These are phyloP conservation scores for Aleiodes testaceus DNA, from an alignment of 2,888 invertebrate genomes.

Conservation along the genomic window DNA sequence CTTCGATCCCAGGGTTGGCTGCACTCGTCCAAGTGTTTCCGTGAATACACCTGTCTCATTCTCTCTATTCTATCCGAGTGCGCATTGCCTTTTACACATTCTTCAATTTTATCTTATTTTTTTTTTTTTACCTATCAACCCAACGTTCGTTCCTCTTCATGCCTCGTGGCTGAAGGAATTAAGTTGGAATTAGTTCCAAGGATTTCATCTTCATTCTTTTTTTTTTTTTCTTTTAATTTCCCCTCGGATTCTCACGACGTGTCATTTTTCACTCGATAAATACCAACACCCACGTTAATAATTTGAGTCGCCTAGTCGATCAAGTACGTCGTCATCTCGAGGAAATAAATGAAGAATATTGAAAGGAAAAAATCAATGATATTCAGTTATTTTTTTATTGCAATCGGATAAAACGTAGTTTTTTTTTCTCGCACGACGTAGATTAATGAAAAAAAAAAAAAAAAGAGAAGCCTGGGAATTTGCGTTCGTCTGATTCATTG, in stretches of 20 bases:
- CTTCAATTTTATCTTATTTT: neutral
- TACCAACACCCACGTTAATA: conserved; percentile 17
- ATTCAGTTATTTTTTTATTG: too few species aligned
- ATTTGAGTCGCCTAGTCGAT: neutral
- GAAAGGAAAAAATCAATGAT: neutral
- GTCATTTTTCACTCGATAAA: conserved; percentile 27
- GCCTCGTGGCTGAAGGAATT: conserved; percentile 32
- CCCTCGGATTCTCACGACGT: neutral
- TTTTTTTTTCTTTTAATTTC: neutral
- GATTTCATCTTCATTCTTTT: neutral
- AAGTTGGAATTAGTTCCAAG: conserved; percentile 7
- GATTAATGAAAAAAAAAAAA: too few species aligned
- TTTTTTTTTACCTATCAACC: neutral
- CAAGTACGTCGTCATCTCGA: neutral
- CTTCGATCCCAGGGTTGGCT: conserved; percentile 31
- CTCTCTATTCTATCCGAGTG: conserved; percentile 32
- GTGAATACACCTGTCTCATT: conserved; percentile 47
- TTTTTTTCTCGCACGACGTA: too few species aligned
- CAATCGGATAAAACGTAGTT: too few species aligned
- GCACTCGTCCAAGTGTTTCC: conserved; percentile 47
- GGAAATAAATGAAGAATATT: neutral
- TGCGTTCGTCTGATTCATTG: too few species aligned
- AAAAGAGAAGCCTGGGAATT: too few species aligned
- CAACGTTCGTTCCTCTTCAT: conserved; percentile 37
- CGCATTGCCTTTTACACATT: neutral